A percentile compares a stretch with the other conserved stretches of the same genome.
Conservation (phyloP, 92 coral and sea anemone genomes). For the Blastomussa wellsi region DNA sequence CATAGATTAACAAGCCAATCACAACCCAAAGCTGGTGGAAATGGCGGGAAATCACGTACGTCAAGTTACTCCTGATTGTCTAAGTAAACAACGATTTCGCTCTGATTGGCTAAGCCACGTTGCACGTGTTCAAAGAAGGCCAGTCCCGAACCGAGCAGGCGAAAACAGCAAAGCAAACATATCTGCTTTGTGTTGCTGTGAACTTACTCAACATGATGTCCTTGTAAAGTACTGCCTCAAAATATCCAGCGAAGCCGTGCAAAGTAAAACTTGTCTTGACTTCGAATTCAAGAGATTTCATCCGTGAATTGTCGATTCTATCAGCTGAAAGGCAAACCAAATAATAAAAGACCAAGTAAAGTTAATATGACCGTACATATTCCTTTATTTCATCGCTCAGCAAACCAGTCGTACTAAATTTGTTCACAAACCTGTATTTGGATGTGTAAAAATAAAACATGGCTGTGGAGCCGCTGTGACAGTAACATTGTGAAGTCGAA, state of each 20-base stretch:
- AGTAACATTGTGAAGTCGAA: slow-evolving; percentile 84
- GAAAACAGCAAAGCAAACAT: not conserved
- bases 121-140: not conserved
- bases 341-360: not conserved
- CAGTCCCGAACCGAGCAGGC: too few relatives aligned
- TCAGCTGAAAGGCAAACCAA: slow-evolving; percentile 38
- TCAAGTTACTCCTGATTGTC: not conserved
- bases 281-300: slow-evolving; percentile 72
- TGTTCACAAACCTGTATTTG: slow-evolving; percentile 79
- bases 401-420: not conserved
- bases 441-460: slow-evolving; percentile 85
- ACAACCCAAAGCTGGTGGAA: not conserved
- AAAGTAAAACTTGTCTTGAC: slow-evolving; percentile 73
- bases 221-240: slow-evolving; percentile 83
- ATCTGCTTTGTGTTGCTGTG: not conserved
- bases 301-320: slow-evolving; percentile 88
- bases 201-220: slow-evolving; percentile 82
- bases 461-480: slow-evolving; percentile 76
- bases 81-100: not conserved
- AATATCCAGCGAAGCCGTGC: slow-evolving; percentile 97
- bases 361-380: not conserved
- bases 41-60: not conserved
- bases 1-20: not conserved
- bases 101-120: not conserved
- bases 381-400: not conserved